A percentile compares a stretch with the other conserved stretches of the same genome.
Evolutionary conservation across 2,888 invertebrate genomes (phyloP).

Genomic region (Laothoe populi): DNA sequence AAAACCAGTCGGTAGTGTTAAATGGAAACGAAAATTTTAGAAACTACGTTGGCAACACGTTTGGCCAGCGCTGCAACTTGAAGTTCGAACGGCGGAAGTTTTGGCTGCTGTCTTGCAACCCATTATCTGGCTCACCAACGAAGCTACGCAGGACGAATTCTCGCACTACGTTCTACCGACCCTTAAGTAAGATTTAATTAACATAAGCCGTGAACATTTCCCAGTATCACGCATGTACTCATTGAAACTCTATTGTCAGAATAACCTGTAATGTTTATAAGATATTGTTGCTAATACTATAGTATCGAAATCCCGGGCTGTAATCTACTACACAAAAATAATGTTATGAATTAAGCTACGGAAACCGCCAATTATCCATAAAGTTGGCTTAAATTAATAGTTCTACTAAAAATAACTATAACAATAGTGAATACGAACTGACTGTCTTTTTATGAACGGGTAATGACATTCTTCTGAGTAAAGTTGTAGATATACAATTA

Average conservation of each 20-base stretch:
- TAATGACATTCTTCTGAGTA: no score
- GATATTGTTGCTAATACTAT: no score
- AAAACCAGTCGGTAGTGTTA: neutral
- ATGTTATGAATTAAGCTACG: no score
- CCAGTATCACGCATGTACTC: neutral
- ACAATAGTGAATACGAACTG: no score
- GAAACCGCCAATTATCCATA: no score
- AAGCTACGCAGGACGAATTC: conserved; percentile 91
- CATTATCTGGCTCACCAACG: conserved; percentile 92
- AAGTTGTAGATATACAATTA: no score
- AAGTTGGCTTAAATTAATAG: no score
- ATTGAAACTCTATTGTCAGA: neutral
- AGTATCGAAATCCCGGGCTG: no score
- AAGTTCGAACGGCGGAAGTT: conserved; percentile 93
- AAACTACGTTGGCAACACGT: conserved; percentile 98
- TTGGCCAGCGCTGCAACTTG: conserved; percentile 94
- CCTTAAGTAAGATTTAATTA: conserved; percentile 87
- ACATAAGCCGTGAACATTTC: neutral
- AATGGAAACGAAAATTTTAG: conserved; percentile 79
- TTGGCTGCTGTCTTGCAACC: conserved; percentile 94
- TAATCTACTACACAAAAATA: no score
- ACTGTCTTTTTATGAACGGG: no score
- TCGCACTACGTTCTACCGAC: conserved; percentile 92
- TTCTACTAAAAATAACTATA: no score
- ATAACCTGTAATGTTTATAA: no score